Base-by-base conservation (phyloP, 2,888 invertebrate genomes). In the Cabera pusaria region DNA sequence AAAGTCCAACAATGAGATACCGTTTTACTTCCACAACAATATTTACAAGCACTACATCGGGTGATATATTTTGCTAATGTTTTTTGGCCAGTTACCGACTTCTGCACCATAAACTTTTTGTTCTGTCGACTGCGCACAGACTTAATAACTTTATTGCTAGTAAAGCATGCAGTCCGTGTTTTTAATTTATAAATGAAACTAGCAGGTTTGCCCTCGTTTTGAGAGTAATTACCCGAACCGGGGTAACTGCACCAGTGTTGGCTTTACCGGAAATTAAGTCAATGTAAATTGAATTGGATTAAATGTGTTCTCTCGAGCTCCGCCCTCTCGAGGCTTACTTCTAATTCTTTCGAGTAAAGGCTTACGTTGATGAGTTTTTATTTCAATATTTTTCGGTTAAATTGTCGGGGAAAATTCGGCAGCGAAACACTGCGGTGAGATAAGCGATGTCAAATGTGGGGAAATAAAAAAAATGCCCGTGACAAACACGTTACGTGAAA, bases 1-100 rank as follows among this genome's bases (percentile, higher is more conserved):
- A 83, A 77, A 73, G 78, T 75, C 72, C 71, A 51, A 65, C 82
- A 81, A 81, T 79, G 81, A 80, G 78, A 79, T 76, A 83, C 77
- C 80, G 78, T 82, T 79, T 78, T 77, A 77, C 79, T 75, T 73
- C 64, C 60, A 58, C 75, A 69, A 61, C 69, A 57, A 74, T 75
- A 76, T 81, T 81, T 76, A 70, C 73, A 73, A 72, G 64, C 65
- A 64, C 64, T 61, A 56, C 60, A 61, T 59, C 61, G 52, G 49
- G 52, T 66, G 52, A 63, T 76, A 74, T 69, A 68, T 76, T 71
- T 58, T 46, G 61, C 67, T 72, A 74, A 76, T 78, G 73, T 76
- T 80, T 82, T 81, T 77, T 75, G 75, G 76, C 71, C 56, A 65
- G 66, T 70, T 72, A 68, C 68, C 65, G 63, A 74, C 25, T 36